Evolutionary conservation across 2,888 invertebrate genomes (phyloP).

Genomic region (Drosophila neutralis): DNA sequence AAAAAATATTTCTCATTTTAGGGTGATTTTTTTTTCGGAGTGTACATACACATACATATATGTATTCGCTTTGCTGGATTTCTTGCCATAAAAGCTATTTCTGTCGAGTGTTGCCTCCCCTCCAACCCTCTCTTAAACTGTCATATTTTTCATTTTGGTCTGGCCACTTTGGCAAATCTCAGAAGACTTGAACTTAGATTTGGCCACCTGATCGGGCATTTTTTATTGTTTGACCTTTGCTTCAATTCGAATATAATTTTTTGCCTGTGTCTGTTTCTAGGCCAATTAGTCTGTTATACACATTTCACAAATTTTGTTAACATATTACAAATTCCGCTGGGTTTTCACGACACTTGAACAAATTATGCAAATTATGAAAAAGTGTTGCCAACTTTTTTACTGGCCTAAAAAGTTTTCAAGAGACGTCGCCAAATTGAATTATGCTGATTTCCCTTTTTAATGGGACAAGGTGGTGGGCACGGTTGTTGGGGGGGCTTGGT

Average conservation of each 20-base stretch:
- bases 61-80: neutral
- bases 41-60: neutral
- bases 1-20: too few relatives aligned
- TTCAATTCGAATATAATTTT: neutral
- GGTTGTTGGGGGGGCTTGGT: neutral
- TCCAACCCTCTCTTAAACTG: neutral
- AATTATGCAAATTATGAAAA: slow-evolving; percentile 52
- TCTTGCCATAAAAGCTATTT: slow-evolving; percentile 22
- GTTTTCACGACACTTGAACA: slow-evolving; percentile 27
- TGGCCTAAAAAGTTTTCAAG: slow-evolving; percentile 30
- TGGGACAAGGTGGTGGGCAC: neutral
- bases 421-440: slow-evolving; percentile 38
- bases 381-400: slow-evolving; percentile 15
- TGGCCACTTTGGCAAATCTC: neutral
- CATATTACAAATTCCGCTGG: slow-evolving; percentile 12
- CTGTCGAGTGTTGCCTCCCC: neutral
- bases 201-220: neutral
- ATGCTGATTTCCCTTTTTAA: slow-evolving; percentile 49
- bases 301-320: neutral
- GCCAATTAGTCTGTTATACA: neutral
- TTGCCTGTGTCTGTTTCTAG: neutral
- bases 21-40: neutral
- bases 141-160: neutral
- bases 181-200: neutral
- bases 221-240: neutral